Percentiles rank a stretch among this genome's conserved stretches.
Conservation (phyloP, 1,140 invertebrate species). For the Carcinoscorpius rotundicauda region DNA sequence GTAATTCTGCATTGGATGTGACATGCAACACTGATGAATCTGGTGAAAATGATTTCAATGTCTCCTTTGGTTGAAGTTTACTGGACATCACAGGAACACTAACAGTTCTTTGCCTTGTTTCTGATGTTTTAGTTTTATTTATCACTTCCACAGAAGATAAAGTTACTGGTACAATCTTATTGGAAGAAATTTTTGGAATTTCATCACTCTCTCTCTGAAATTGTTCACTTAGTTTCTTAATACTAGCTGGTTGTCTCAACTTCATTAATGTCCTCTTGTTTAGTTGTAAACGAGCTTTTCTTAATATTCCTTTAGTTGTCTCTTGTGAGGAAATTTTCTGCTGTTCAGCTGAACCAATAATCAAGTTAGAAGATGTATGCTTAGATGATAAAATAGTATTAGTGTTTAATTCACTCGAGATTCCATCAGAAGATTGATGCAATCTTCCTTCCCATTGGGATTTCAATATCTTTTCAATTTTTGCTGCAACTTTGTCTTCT, state of each 20-base stretch:
- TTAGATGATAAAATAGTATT: neutral
- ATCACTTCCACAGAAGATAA: no score
- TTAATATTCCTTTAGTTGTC: constrained; percentile 23
- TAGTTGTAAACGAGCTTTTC: constrained; percentile 26
- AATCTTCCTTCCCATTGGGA: constrained; percentile 30
- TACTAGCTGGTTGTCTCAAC: constrained; percentile 20
- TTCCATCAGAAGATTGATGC: constrained; percentile 16
- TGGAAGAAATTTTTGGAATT: no score
- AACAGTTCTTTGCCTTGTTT: no score
- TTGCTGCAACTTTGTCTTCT: constrained; percentile 24
- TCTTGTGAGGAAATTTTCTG: constrained; percentile 15
- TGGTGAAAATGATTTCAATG: no score
- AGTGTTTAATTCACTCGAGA: neutral
- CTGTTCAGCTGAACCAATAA: constrained; percentile 10
- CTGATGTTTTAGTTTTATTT: no score
- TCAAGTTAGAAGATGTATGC: constrained; percentile 6
- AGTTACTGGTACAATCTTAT: no score
- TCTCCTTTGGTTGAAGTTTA: no score
- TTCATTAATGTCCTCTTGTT: constrained; percentile 24
- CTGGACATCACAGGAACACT: no score
- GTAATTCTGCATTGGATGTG: no score
- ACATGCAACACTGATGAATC: no score
- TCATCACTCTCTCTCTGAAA: no score
- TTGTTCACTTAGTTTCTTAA: neutral
- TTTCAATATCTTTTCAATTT: constrained; percentile 29